These are phyloP conservation scores for Arbacia lixula DNA, from an alignment of 53 echinoderm and acorn worm species.

Conservation along the genomic window DNA sequence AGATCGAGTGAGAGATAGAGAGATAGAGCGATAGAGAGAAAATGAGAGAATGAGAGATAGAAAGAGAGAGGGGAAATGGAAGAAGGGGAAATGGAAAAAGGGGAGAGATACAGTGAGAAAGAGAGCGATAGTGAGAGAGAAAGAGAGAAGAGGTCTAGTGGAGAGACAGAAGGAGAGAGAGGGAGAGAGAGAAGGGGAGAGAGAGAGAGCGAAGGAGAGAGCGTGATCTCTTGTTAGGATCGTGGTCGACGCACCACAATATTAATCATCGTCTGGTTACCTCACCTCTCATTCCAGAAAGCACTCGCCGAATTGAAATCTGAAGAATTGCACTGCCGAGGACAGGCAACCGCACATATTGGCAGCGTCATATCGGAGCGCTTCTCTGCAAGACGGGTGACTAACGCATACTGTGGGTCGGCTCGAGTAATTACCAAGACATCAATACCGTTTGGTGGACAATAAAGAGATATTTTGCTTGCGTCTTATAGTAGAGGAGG, in stretches of 20 bases:
- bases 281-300: slow-evolving; percentile 14
- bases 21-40: neutral
- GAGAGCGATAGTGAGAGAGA: neutral
- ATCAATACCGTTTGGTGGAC: no score
- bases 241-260: neutral
- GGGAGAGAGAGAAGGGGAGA: neutral
- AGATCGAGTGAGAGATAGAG: neutral
- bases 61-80: neutral
- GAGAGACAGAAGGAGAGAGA: neutral
- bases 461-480: no score
- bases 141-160: neutral
- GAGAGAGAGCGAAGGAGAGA: neutral
- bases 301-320: slow-evolving; percentile 30
- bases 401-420: no score
- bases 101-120: neutral
- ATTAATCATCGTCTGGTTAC: slow-evolving; percentile 28
- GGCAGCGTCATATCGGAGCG: no score
- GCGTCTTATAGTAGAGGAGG: no score
- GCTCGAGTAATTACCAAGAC: no score
- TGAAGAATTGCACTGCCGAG: neutral
- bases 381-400: no score
- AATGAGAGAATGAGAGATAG: slow-evolving; percentile 2
- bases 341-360: neutral
- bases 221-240: slow-evolving; percentile 19
- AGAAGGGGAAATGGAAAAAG: neutral